Base-by-base conservation (phyloP, 2,888 invertebrate species). In the Noctua fimbriata region DNA sequence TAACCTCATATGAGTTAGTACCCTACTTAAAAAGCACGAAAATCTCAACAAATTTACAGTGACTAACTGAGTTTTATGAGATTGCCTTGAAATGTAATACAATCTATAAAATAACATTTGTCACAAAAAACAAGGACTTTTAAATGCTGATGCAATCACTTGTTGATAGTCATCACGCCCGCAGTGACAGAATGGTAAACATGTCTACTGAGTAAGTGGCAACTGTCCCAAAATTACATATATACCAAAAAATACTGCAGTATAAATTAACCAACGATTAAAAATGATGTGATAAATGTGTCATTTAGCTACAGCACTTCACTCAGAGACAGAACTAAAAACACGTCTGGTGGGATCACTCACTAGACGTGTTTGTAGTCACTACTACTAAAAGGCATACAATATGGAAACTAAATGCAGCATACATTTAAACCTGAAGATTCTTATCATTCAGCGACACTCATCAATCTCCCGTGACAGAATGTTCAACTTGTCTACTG, bases 201-300 rank as follows among this genome's bases (percentile, higher is more conserved):
- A 71, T 82, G 78, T 82, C 80, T 73, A 76, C 77, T 83, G 83
- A 78, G 36, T 60, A 36, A 66, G 47, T 77, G 77, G 65, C 72
- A 75, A 81, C 81, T 77, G 12, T 14, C 69, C 9, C 63, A 76
- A 63, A 83, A 18, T 49, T 69, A 47, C 4, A 41, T 41, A 41
- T 41, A 7, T 41, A 41, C 16, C 44, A 16, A 41, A 36, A 41
- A 16, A 6, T 1, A 44, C 44, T 1, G 9, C n/a, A 72, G 41
- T 1, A 5, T 28, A 28, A 72, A 58, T 58, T 0, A 2, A 21
- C 9, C 16, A 16, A 44, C 18, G 7, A 41, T 73, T 73, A 58
- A 58, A 82, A 21, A 9, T 47, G n/a, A n/a, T 75, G 74, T 60
- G 71, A 80, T 47, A 9, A 52, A n/a, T n/a, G 32, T 32, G 4